phyloP scores from a whole-genome alignment of 2,113 vertebrate species.

The Lynx canadensis region DNA sequence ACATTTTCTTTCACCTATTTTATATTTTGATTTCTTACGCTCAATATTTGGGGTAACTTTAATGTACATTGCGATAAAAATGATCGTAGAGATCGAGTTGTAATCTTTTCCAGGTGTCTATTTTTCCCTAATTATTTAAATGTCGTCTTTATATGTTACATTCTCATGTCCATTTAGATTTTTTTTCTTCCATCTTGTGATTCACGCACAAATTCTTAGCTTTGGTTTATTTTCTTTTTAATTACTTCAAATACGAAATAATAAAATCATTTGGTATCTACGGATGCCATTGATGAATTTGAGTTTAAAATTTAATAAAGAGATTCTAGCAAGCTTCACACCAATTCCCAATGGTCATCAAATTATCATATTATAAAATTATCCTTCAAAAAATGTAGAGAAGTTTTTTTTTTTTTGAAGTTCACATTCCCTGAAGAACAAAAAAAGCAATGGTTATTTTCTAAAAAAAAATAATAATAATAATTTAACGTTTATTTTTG shows the following conservation, averaged over 20 bases:
- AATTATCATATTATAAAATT: not conserved
- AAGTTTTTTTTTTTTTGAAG: not conserved
- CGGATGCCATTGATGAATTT: not conserved
- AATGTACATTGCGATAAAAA: not conserved
- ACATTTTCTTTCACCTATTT: not conserved
- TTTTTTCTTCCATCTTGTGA: slow-evolving; percentile 19
- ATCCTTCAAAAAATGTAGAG: not conserved
- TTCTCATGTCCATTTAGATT: not conserved
- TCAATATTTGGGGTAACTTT: not conserved
- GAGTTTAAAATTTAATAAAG: not conserved
- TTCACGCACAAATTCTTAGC: not conserved
- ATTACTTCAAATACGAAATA: not conserved
- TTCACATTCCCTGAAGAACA: not conserved
- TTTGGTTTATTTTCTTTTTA: not conserved
- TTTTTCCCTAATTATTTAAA: slow-evolving; percentile 12
- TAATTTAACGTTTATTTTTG: no score
- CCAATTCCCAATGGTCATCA: not conserved
- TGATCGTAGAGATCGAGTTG: not conserved
- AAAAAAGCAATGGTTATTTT: not conserved
- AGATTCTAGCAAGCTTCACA: not conserved
- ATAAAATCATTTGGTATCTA: not conserved
- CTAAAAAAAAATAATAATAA: no score
- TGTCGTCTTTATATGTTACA: not conserved
- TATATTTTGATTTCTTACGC: not conserved
- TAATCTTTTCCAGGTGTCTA: not conserved